Base-by-base conservation (phyloP, 2,888 invertebrate genomes). In the Hydropsyche betteni region DNA sequence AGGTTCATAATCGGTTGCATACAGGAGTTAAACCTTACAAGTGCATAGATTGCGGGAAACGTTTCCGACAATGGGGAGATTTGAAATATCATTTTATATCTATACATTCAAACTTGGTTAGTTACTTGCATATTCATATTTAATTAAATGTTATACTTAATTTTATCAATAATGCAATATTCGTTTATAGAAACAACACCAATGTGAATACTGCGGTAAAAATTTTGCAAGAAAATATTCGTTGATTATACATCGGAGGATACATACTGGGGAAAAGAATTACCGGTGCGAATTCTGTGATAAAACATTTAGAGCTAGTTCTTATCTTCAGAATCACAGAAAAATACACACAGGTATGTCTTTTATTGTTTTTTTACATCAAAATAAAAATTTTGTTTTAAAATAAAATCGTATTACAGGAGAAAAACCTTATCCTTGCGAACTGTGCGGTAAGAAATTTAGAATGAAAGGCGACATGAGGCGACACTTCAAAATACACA, bases 221-320 rank as follows among this genome's bases (percentile, higher is more conserved):
- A 93, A 94, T 82, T 96, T 96, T 85, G 94, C 95, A 0, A 88
- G 96, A 68, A 94, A 95, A 81, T 96, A 96, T 83, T 95, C 95
- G 0, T 84, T 96, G 69, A 94, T 93, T 71, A 91, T 96, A 0
- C 96, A 96, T 83, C 88, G 95, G 0, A 88, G 95, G 74, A 95
- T 95, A 69, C 95, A 95, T 84, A 95, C 95, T 0, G 94, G 94
- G 8, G 96, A 96, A 83, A 89, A 92, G 73, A 95, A 95, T 85
- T 96, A 95, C 84, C 91, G 92, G 80, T 96, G 96, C 83, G 94
- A 94, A 80, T 93, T 89, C 83, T 96, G 96, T 83, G 89, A 88
- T 78, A 96, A 95, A 84, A 90, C 91, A 33, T 96, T 96, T 86
- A 87, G 96, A 58, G 95, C 96, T 8, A 94, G 94, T 68, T 94